Base-by-base conservation (phyloP, 1,140 invertebrate species). In the Cylas formicarius region DNA sequence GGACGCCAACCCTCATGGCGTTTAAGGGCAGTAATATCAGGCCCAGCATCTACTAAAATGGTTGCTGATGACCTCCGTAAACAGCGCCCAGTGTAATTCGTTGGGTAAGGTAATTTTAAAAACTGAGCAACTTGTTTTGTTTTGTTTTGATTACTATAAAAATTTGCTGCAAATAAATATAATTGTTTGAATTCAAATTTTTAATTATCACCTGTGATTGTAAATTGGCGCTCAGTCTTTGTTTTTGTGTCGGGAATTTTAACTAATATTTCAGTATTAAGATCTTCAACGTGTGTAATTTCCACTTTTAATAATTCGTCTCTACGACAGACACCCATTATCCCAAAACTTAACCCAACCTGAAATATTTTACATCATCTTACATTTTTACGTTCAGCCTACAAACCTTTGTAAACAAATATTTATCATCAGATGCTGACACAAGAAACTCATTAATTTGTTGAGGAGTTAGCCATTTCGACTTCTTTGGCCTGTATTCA, bases 1-100 rank as follows among this genome's bases (percentile, higher is more conserved):
- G n/a, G n/a, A n/a, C n/a, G n/a, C 33, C 34, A 45, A 8, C 42
- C 33, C n/a, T 1, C 34, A 29, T 49, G 33, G 19, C 22, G 17
- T 28, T 49, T 49, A 31, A 49, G 40, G 13, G 24, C 14, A 10
- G 20, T 8, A 4, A 50, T 38, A 45, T 37, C 35, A 18, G n/a
- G 41, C 10, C 48, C 32, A 9, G 29, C 32, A 31, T 50, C 42
- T 27, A 44, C 33, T 16, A 49, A 18, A 29, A 49, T 9, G 2
- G 47, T 39, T 11, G 39, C 45, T 17, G 45, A 48, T n/a, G 45
- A 44, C 9, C 45, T 9, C 7, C 45, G 28, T 21, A 42, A 48
- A 33, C 39, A 35, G 23, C 44, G 46, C 10, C 39, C 39, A 13
- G 40, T 21, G 20, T 31, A 47, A 13, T 18, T 7, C 2, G 14